Base-by-base conservation (phyloP, 1,140 invertebrate species). In the Venturia canescens region DNA sequence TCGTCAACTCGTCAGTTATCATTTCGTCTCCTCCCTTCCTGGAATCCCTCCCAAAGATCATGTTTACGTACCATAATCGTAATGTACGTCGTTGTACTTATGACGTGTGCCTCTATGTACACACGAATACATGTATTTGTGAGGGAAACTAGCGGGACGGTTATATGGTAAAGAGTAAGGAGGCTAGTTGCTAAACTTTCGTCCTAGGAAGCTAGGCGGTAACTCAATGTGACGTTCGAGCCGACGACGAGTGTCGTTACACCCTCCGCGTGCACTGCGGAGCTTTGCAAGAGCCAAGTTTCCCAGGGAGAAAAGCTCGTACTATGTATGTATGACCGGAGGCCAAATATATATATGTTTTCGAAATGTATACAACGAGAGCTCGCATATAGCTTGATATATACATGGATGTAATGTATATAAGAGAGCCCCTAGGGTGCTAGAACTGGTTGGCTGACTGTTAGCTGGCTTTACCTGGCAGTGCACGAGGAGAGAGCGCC, bases 141-240 rank as follows among this genome's bases (percentile, higher is more conserved):
- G 7, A 15, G 7, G 3, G 6, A 27, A 63, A 63, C 60, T 63
- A 23, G 21, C 31, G 13, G 29, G 5, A 60, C 6, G 23, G 5
- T 44, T 44, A 63, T 63, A 63, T 63, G 60, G 23, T 69, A 69
- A 69, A 15, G 66, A 27, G 60, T 69, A 69, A 69, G 27, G 29
- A 27, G 2, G 66, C 66, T 31, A 69, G 66, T 69, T 69, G 66
- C 66, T 31, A 69, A 69, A 69, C 27, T 69, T 69, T 69, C 4
- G 66, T 69, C 66, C 66, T 69, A 31, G 66, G 66, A 69, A 69
- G 66, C 66, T 29, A 31, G 27, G 29, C 75, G 82, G 80, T 86
- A 86, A 85, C 81, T 85, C 81, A 84, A 84, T 81, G 80, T 83
- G 85, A 86, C 83, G 81, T 80, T 83, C 82, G 76, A 85, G 69